Evolutionary conservation across 2,888 invertebrate species (phyloP).

Genomic region (Apotomis turbidana): DNA sequence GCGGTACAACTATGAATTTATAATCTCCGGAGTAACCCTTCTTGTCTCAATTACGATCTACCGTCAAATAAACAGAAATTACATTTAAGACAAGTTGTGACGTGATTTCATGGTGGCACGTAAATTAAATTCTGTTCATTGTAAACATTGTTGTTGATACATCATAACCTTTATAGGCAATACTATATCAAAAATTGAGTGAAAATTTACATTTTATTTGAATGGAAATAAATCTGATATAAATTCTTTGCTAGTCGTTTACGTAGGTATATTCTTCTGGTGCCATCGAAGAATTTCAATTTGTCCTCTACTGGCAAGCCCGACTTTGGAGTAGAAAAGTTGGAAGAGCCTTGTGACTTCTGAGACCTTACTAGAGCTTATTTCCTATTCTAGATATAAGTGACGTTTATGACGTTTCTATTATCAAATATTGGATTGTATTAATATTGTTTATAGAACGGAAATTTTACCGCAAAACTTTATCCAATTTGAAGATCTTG

Average conservation of each 20-base stretch:
- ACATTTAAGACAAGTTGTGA: no score
- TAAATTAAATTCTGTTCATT: no score
- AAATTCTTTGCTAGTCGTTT: background rate
- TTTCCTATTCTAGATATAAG: background rate
- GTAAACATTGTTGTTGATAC: no score
- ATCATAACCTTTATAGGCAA: no score
- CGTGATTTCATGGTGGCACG: no score
- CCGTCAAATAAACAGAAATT: no score
- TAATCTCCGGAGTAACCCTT: no score
- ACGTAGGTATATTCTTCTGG: background rate
- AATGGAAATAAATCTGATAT: background rate
- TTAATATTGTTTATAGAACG: background rate
- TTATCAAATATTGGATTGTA: background rate
- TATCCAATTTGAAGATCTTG: no score
- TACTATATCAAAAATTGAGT: no score
- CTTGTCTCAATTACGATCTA: no score
- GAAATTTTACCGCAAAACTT: background rate
- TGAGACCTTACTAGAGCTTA: background rate
- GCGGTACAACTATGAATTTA: no score
- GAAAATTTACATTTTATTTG: no score
- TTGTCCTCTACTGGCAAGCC: background rate
- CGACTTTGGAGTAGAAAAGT: background rate
- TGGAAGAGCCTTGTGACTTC: background rate
- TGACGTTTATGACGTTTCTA: background rate
- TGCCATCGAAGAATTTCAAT: conserved; percentile 4